A percentile compares a stretch with the other conserved stretches of the same genome.
Conservation (phyloP, 2,113 vertebrate genomes). For the Perca fluviatilis region DNA sequence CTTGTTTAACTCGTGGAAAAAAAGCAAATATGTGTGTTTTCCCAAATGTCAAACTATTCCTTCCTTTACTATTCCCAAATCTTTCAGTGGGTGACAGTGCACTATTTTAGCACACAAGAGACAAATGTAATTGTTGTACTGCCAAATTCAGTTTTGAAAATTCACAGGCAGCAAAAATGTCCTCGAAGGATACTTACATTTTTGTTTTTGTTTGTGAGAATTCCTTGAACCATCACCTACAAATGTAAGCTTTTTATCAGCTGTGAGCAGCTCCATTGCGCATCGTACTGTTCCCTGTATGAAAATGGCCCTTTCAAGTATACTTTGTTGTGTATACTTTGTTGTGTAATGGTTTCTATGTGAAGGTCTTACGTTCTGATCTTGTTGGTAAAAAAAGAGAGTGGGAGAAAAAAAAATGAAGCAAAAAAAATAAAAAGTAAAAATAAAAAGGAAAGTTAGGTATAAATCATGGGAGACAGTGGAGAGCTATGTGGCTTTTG, state of each 20-base stretch:
- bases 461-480: conserved; percentile 43
- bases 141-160: too few species aligned
- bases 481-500: conserved; percentile 23
- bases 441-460: background rate
- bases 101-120: background rate
- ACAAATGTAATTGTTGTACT: background rate
- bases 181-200: too few species aligned
- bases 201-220: too few species aligned
- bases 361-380: background rate
- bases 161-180: too few species aligned
- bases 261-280: too few species aligned
- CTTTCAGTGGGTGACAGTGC: background rate
- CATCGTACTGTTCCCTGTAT: too few species aligned
- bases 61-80: background rate
- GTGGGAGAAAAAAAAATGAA: background rate
- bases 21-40: background rate
- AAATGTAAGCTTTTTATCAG: too few species aligned
- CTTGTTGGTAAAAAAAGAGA: conserved; percentile 34
- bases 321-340: too few species aligned
- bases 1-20: background rate
- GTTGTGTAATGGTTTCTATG: too few species aligned
- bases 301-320: too few species aligned
- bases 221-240: too few species aligned
- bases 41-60: background rate
- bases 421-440: conserved; percentile 5